Base-by-base conservation (phyloP, 2,113 vertebrate species). In the Sciurus niger region DNA sequence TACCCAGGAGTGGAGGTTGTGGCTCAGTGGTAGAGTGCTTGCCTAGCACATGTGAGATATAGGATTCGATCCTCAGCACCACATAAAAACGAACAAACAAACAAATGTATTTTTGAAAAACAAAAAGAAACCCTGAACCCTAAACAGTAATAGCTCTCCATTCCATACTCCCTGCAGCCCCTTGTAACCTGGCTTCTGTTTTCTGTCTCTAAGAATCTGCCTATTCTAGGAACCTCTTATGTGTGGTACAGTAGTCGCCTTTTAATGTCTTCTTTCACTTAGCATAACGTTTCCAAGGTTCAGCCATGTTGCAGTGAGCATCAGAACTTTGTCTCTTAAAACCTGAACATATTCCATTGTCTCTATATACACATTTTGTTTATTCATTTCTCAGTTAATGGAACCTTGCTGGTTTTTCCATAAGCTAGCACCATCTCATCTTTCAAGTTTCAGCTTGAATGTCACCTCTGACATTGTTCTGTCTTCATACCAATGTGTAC, bases 361-460 rank as follows among this genome's bases (percentile, higher is more conserved):
- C 1, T 30, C 1, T 34, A 67, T 32, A n/a, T 0, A 17, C 14
- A 55, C 43, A 32, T 86, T 76, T 87, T 89, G 51, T 68, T 88
- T 82, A 10, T 51, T 72, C 80, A 16, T 60, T 63, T 37, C 3
- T n/a, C 53, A 84, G 34, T 32, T 74, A 32, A 34, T 14, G 30
- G 13, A 63, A 18, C n/a, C 72, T 84, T 18, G 16, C 46, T 84
- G 51, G 22, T 48, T 67, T 86, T 53, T 60, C 74, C 30, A 37
- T 46, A 78, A 60, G 30, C 18, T 55, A 94, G n/a, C 48, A 46
- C 34, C 74, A 76, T 93, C 28, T 77, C 17, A 11, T 34, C 55
- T 73, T 97, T 92, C 28, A 58, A 7, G 16, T 92, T 82, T 97
- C 84, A 83, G 25, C 43, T 70, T 53, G 30, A 16, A 40, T 77